These are phyloP conservation scores for Lithophane leautieri DNA, from an alignment of 2,888 invertebrate species.

Conservation along the genomic window DNA sequence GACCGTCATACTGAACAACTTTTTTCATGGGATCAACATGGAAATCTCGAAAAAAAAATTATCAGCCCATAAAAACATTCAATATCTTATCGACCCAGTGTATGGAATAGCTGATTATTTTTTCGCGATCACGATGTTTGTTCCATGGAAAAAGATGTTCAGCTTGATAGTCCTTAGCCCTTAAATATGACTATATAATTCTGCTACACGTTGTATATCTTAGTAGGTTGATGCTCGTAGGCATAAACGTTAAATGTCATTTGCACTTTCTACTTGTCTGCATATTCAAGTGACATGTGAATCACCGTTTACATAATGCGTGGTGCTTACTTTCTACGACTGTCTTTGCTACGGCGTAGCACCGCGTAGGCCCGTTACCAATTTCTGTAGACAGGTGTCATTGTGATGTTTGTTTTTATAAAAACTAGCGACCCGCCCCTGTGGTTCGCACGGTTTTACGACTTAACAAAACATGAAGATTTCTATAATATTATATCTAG, in stretches of 20 bases:
- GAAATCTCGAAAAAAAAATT: neutral
- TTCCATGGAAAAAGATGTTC: no score
- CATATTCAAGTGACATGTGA: conserved; percentile 2
- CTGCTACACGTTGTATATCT: no score
- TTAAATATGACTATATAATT: neutral
- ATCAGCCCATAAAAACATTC: neutral
- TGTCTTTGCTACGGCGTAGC: conserved; percentile 27
- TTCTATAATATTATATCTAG: no score
- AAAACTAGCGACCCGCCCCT: neutral
- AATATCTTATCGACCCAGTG: no score
- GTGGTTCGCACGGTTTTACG: neutral
- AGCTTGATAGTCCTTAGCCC: neutral
- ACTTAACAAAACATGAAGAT: neutral
- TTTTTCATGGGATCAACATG: neutral
- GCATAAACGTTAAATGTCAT: conserved; percentile 12
- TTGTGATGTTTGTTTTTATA: neutral
- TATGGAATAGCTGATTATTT: neutral
- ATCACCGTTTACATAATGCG: neutral
- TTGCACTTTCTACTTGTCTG: neutral
- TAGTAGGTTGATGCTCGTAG: neutral
- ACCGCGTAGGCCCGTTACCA: neutral
- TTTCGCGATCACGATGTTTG: no score
- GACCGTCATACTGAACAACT: no score
- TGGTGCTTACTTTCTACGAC: neutral
- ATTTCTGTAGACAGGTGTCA: neutral